Base-by-base conservation (phyloP, 2,888 invertebrate genomes). In the Tenthredo amoena region DNA sequence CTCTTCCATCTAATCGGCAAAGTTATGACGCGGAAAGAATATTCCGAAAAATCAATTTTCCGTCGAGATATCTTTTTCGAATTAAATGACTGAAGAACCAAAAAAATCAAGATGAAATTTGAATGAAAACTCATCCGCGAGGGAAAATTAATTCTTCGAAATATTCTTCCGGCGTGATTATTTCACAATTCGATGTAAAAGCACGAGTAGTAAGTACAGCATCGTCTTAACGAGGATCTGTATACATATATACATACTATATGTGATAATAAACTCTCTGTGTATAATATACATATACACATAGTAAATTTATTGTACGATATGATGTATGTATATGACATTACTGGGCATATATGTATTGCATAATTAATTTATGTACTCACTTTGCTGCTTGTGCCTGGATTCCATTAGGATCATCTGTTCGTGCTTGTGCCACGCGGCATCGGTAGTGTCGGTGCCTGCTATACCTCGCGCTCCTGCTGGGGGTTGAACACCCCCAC, bases 381-480 rank as follows among this genome's bases (percentile, higher is more conserved):
- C 87, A 93, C 93, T 89, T 91, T 93, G 93, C 90, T 93, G 93
- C 91, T 93, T 93, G 90, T 93, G 93, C 91, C 93, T 93, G 88
- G 93, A 93, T 90, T 93, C 93, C 91, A 93, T 93, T 89, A 93
- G 91, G 91, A 93, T 92, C 93, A 93, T 92, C 91, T 93, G 93
- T 89, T 93, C 93, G 90, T 93, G 93, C 89, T 93, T 93, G 90
- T 92, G 93, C 93, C 93, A 93, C 87, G 93, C 92, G 89, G 93
- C 93, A 89, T 93, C 93, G 89, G 93, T 93, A 88, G 93, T 93
- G 89, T 93, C 93, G 88, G 92, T 92, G 87, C 93, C 92, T 88
- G 92, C 88, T 88, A 92, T 91, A 87, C 90, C 89, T 87, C 92
- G 89, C 88, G 92, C 89, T 87, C 90, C 91, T 89, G 92, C 88